Evolutionary conservation across 1,140 invertebrate genomes (phyloP).

Genomic region (Drosophila watanabei): DNA sequence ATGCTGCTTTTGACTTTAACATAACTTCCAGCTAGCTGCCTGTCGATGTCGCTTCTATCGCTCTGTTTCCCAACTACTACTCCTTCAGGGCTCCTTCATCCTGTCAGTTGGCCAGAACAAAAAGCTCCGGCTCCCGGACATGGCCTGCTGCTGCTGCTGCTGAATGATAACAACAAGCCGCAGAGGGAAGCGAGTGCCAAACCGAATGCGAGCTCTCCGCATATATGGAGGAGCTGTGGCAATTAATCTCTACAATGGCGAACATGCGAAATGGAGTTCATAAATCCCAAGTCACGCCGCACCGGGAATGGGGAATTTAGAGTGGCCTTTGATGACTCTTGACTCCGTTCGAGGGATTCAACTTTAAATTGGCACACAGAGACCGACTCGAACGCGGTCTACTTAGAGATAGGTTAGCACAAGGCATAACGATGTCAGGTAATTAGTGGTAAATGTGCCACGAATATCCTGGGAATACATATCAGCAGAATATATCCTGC

Average conservation of each 20-base stretch:
- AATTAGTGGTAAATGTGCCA: slow-evolving; percentile 8
- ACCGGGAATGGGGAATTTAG: slow-evolving; percentile 20
- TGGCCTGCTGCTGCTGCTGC: slow-evolving; percentile 76
- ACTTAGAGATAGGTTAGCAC: slow-evolving; percentile 4
- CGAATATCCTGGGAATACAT: not conserved
- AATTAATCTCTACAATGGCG: slow-evolving; percentile 81
- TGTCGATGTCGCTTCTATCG: slow-evolving; percentile 65
- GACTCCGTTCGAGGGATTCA: slow-evolving; percentile 17
- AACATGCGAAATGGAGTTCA: slow-evolving; percentile 81
- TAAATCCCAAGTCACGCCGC: slow-evolving; percentile 78
- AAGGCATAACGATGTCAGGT: slow-evolving; percentile 3
- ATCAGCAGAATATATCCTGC: not conserved
- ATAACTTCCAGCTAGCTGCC: slow-evolving; percentile 28
- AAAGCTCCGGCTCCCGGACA: slow-evolving; percentile 54
- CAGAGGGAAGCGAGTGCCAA: slow-evolving; percentile 52
- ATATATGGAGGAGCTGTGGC: slow-evolving; percentile 55
- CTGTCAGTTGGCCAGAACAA: slow-evolving; percentile 46
- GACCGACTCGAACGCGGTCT: not conserved
- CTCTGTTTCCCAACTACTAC: slow-evolving; percentile 20
- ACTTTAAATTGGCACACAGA: slow-evolving; percentile 51
- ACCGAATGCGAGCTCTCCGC: slow-evolving; percentile 3
- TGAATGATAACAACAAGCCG: slow-evolving; percentile 76
- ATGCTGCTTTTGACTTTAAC: slow-evolving; percentile 40
- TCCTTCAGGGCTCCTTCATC: slow-evolving; percentile 20
- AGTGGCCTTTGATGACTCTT: slow-evolving; percentile 20